Base-by-base conservation (phyloP, 2,113 vertebrate genomes). In the Peromyscus polionotus region DNA sequence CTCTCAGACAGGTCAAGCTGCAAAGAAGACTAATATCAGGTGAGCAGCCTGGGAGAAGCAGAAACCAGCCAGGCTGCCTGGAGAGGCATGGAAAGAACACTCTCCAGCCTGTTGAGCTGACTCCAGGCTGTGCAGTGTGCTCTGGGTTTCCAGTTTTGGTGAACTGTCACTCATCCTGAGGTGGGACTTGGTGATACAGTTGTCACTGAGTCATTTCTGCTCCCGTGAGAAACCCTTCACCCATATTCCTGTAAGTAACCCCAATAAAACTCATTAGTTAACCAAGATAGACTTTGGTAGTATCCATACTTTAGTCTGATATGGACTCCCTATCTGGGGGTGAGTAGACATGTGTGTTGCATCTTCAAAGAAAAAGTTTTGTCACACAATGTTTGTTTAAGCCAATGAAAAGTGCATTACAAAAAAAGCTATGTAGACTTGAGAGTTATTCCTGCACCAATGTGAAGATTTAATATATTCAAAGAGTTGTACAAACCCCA, bases 381-480 rank as follows among this genome's bases (percentile, higher is more conserved):
- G 39, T 65, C 59, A 31, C 4, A 19, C 26, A 63, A 63, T 1
- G 1, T 26, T 42, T 85, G n/a, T 42, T 81, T 94, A 61, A 96
- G n/a, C 5, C 45, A 86, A 33, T 5, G 10, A 67, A 73, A 72
- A 22, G 17, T 9, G 57, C 45, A 72, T 93, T 57, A 17, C 36
- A 45, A 94, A 70, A n/a, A n/a, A 48, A 8, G 0, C 4, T 28
- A 7, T 59, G 19, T 51, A 86, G 39, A 2, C 24, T 88, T 72
- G 0, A 85, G 72, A 33, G 10, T 28, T 76, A 3, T 79, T 14
- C 28, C 83, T 90, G 48, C 22, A 77, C 54, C 28, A 54, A 31
- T n/a, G n/a, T 76, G 65, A 42, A 91, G 42, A 68, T 76, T 91
- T 88, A 72, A 90, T 77, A 33, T 89, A 83, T 85, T 93, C 9